Base-by-base conservation (phyloP, 2,797 vertebrate species). In the Melanotaenia trifasciata region DNA sequence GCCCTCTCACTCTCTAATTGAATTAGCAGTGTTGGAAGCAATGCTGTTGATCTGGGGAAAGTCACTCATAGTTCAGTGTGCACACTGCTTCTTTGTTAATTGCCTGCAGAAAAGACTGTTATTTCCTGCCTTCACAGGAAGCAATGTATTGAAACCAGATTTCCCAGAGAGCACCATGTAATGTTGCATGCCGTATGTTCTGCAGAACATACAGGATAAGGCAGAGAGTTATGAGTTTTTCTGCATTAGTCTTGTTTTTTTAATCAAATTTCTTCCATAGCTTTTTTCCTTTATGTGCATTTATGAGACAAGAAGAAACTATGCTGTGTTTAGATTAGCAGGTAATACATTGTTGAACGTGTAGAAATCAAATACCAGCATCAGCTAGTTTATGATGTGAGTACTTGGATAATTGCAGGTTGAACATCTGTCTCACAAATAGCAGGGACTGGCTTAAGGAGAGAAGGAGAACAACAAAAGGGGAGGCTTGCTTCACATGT, bases 91-190 rank as follows among this genome's bases (percentile, higher is more conserved):
- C 93, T 95, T 94, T 94, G 94, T 95, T 93, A 93, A 92, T 92
- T 90, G 93, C 86, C 78, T 76, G 92, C 91, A 95, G 92, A 94
- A 91, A 94, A 94, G 90, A 95, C 83, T 82, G 70, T 80, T 89
- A 90, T 95, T 96, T 96, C 95, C 95, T 96, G 94, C 90, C 92
- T 79, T 84, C 88, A 92, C 95, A 94, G 95, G 95, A 96, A 96
- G 86, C 89, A 53, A 62, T 75, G 88, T 94, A 96, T 95, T 96
- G 94, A 93, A 96, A 95, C 93, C 96, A 96, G 95, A 96, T 96
- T 96, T 92, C 70, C 65, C 73, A 74, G 65, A 35, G 84, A 83
- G 71, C 80, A 18, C 43, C 32, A 24, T 56, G 59, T 67, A 84
- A 80, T 87, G 70, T 64, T 67, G 85, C 74, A 60, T 59, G 64